Base-by-base conservation (phyloP, 30 jellyfish, hydroid and myxozoan genomes). In the Hydractinia symbiolongicarpus region DNA sequence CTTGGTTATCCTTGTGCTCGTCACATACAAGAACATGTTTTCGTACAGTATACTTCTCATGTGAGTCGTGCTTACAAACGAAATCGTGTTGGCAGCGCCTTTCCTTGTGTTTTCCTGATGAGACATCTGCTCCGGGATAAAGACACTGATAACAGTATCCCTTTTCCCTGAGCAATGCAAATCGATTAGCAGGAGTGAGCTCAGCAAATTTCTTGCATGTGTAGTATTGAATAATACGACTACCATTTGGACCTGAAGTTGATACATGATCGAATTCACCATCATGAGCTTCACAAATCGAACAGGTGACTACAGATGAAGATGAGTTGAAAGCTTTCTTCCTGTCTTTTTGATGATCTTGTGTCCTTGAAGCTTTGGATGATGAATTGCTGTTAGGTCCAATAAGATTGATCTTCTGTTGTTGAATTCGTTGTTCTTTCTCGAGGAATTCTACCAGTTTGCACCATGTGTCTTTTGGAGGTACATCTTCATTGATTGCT, bases 21-120 rank as follows among this genome's bases (percentile, higher is more conserved):
- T 53, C 85, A 77, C 85, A 77, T 55, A 77, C 81, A 77, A 77
- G 85, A 50, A 56, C 75, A 53, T 77, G 82, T 57, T 53, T 76
- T 17, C 79, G 75, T 51, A 76, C 52, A n/a, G 78, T 14, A 53
- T 73, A 73, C 20, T 15, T 16, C 44, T 20, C 51, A 50, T 77
- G 85, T 7, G 85, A 77, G 56, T 60, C 53, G 49, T 77, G 81
- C 17, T 14, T 53, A 55, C 85, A 77, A 16, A 60, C 79, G 60
- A 54, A 60, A 40, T 55, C 79, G 8, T 50, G 13, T 54, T 77
- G 81, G 44, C 85, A 77, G 11, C 57, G 53, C 53, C 81, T 79
- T 15, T 77, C 85, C 60, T 49, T 55, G 79, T 77, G 85, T 55
- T 60, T 54, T 50, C 79, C 74, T 14, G 78, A 14, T 15, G 81